Evolutionary conservation across 2,888 invertebrate species (phyloP).

Genomic region (Trichopoda pennipes): DNA sequence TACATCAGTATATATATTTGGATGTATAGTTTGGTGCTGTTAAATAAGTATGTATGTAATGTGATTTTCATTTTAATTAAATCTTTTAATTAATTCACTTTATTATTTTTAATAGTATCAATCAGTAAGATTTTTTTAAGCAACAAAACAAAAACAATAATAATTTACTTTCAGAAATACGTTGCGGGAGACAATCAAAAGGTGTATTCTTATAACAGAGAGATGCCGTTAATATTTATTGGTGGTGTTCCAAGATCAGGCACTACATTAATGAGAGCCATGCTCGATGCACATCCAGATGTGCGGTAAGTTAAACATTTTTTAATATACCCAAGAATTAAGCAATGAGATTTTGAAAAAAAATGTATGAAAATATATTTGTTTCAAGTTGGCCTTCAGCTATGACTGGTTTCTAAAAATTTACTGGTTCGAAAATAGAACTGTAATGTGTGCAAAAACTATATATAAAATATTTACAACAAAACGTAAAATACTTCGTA

Average conservation of each 20-base stretch:
- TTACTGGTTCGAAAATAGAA: too few species aligned
- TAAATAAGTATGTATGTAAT: background rate
- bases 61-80: constrained; percentile 34
- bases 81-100: constrained; percentile 37
- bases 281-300: constrained; percentile 98
- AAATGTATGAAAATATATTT: too few species aligned
- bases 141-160: constrained; percentile 12
- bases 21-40: too few species aligned
- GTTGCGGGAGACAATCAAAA: constrained; percentile 85
- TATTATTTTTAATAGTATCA: constrained; percentile 33
- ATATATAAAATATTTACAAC: too few species aligned
- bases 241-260: constrained; percentile 99
- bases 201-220: constrained; percentile 89
- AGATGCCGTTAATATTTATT: constrained; percentile 97
- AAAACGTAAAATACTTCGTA: too few species aligned
- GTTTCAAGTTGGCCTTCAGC: too few species aligned
- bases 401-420: too few species aligned
- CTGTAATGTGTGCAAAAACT: too few species aligned
- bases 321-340: background rate
- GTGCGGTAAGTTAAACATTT: constrained; percentile 85
- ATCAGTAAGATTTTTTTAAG: too few species aligned
- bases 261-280: constrained; percentile 97
- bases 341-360: too few species aligned
- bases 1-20: too few species aligned
- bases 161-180: constrained; percentile 82